Percentiles rank a stretch among this genome's conserved stretches.
phyloP scores from a whole-genome alignment of 2,888 invertebrate species.

The Coleophora deauratella region DNA sequence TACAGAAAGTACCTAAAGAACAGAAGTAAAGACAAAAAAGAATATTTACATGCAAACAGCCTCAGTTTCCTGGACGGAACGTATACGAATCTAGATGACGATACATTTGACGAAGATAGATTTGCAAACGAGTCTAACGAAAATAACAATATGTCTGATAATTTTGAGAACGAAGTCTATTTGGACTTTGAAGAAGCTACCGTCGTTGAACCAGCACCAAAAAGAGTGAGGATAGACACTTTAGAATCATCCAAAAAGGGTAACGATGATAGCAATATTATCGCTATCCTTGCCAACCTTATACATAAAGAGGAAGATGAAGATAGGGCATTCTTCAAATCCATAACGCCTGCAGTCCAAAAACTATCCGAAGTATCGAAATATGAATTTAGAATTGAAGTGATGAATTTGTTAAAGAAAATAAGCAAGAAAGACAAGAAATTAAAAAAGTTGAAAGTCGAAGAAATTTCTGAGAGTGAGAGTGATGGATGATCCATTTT shows the following conservation, averaged over 20 bases:
- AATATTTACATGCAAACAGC: too few species aligned
- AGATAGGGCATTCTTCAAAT: slow-evolving; percentile 51
- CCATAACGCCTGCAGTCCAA: slow-evolving; percentile 46
- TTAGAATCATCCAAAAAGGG: neutral
- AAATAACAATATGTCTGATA: neutral
- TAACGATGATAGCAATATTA: slow-evolving; percentile 20
- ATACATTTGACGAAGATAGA: neutral
- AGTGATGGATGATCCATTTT: slow-evolving; percentile 15
- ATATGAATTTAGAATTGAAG: slow-evolving; percentile 44
- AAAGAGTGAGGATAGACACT: slow-evolving; percentile 14
- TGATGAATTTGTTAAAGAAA: slow-evolving; percentile 39
- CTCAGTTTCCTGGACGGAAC: slow-evolving; percentile 30
- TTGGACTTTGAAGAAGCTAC: slow-evolving; percentile 1
- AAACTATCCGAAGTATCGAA: slow-evolving; percentile 36
- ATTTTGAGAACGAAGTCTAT: neutral
- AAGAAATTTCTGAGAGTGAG: slow-evolving; percentile 16
- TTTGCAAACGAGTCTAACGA: too few species aligned
- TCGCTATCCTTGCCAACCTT: slow-evolving; percentile 35
- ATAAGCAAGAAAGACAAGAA: slow-evolving; percentile 28
- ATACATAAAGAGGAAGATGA: slow-evolving; percentile 52
- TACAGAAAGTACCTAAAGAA: slow-evolving; percentile 35
- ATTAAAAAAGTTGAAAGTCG: slow-evolving; percentile 16
- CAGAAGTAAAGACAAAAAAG: neutral
- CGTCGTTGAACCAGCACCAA: slow-evolving; percentile 1
- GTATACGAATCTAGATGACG: neutral